These are phyloP conservation scores for Telmatherina bonti DNA, from an alignment of 2,797 vertebrate species.

Conservation along the genomic window DNA sequence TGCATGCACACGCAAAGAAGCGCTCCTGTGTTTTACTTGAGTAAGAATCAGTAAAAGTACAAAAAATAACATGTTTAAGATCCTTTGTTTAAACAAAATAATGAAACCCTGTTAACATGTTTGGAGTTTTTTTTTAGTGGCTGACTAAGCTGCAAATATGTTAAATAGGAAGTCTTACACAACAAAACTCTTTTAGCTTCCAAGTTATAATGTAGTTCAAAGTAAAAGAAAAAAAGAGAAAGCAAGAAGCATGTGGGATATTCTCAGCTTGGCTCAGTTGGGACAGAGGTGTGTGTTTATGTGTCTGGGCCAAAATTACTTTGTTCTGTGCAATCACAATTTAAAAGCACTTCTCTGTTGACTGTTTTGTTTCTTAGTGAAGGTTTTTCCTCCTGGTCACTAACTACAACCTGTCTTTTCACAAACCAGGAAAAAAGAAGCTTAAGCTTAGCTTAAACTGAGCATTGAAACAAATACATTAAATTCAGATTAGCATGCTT, in stretches of 20 bases:
- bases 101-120: not conserved
- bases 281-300: not conserved
- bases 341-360: not conserved
- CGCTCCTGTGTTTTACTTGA: constrained; percentile 6
- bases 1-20: constrained; percentile 10
- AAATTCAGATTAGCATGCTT: constrained; percentile 23
- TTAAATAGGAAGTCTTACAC: not conserved
- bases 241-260: not conserved
- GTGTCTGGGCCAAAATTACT: not conserved
- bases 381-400: not conserved
- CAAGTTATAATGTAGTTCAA: not conserved
- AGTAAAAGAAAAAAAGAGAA: not conserved
- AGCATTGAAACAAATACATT: constrained; percentile 8
- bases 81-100: not conserved
- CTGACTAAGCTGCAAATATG: not conserved
- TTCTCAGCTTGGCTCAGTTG: not conserved
- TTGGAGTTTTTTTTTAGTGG: not conserved
- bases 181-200: not conserved
- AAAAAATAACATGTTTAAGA: not conserved
- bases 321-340: not conserved
- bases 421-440: constrained; percentile 10
- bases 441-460: constrained; percentile 5
- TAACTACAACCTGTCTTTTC: not conserved
- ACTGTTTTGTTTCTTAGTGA: not conserved
- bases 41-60: constrained; percentile 19